Conservation (phyloP, 2,797 vertebrate species). For the Gastrophryne carolinensis region DNA sequence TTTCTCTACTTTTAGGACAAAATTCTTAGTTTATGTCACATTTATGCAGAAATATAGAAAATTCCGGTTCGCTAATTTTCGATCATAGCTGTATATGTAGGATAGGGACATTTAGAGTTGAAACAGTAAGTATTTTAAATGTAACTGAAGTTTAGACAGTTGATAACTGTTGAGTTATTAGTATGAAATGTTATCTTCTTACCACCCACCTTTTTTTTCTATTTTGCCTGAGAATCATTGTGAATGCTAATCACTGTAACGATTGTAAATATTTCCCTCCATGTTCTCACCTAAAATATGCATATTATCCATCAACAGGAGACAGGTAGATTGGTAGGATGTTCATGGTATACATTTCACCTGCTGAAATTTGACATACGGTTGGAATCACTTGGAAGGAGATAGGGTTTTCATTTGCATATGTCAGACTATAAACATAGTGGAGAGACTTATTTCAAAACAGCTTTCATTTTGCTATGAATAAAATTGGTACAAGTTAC, state of each 20-base stretch:
- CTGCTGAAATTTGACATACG: constrained; percentile 19
- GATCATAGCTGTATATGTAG: too few species aligned
- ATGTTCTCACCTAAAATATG: constrained; percentile 8
- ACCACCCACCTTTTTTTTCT: background rate
- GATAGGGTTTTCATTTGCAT: constrained; percentile 5
- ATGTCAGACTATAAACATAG: constrained; percentile 4
- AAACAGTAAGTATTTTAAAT: too few species aligned
- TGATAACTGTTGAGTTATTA: constrained; percentile 10
- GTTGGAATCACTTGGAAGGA: background rate
- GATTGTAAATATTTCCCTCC: constrained; percentile 19
- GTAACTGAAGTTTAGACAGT: background rate
- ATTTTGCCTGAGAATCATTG: background rate
- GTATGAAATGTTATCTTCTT: background rate
- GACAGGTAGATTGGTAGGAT: constrained; percentile 19
- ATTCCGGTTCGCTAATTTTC: too few species aligned
- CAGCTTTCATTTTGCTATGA: background rate
- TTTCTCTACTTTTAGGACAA: too few species aligned
- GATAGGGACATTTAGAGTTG: too few species aligned
- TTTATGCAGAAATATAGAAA: too few species aligned
- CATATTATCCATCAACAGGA: constrained; percentile 14
- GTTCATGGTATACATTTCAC: constrained; percentile 4
- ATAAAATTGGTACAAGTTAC: background rate
- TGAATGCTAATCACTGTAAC: constrained; percentile 14
- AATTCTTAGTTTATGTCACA: too few species aligned
- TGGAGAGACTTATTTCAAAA: background rate